Evolutionary conservation across 1,140 invertebrate genomes (phyloP), one percentile per base, ranked within the genome.

Genomic region (Drosophila tropicalis): DNA sequence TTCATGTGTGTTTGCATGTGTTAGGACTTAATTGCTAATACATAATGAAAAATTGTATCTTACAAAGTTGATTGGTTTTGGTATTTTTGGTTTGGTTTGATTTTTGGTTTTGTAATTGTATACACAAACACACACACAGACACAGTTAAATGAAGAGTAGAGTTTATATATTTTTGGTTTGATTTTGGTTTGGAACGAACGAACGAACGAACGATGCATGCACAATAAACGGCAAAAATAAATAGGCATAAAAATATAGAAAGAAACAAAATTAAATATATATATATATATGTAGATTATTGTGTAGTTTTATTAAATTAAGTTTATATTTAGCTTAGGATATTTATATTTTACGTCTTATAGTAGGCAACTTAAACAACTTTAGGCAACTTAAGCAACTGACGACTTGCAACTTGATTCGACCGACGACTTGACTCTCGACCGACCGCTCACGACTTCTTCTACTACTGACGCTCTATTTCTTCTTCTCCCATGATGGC

Each of bases 111-210:
- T 58, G 22, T 67, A 57, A 41, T 67, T 57, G 39, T 44, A 63
- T 81, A 83, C 79, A 87, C 83, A 86, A n/a, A n/a, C 79, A 87
- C 83, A 86, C 79, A 87, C 83, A 86, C 83, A 87, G 79, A 87
- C 83, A 86, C 83, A 86, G 83, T 85, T 86, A 86, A 86, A 86
- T 86, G 83, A 85, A 81, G 79, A 76, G 75, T 66, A 76, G 72
- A 76, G 66, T 77, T 77, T 76, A 51, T 57, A 71, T 71, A 51
- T 57, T 66, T 71, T 76, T 61, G 56, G 62, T 60, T 67, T 39
- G 25, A n/a, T 44, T 66, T 76, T 76, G 67, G 67, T 77, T 51
- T 56, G 61, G 68, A 78, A 78, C 67, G 79, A 69, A 80, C 63
- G 36, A 36, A 36, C 76, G 79, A 79, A 83, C 79, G 83, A 87